phyloP scores from a whole-genome alignment of 35 echinoderm and acorn worm genomes.

The Acanthaster planci region DNA sequence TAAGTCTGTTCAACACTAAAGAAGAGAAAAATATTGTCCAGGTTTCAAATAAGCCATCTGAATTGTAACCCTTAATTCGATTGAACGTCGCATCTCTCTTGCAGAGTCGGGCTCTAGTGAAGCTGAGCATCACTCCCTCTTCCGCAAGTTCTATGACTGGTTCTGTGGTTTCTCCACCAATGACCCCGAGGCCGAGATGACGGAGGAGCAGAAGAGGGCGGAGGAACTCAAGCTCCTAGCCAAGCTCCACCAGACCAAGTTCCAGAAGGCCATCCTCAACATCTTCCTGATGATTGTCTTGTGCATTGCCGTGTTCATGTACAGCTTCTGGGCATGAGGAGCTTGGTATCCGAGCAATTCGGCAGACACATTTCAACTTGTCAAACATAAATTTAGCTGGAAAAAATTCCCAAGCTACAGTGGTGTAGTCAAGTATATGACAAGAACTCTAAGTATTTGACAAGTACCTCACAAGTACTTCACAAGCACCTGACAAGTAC shows the following conservation, averaged over 20 bases:
- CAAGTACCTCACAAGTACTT: too few species aligned
- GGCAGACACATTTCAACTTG: too few species aligned
- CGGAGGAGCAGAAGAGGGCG: neutral
- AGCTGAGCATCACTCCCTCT: neutral
- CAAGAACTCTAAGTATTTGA: too few species aligned
- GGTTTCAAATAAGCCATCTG: neutral
- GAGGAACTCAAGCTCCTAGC: constrained; percentile 51
- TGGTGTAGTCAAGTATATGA: too few species aligned
- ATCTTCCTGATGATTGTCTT: constrained; percentile 58
- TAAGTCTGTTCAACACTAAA: neutral
- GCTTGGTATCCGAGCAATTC: too few species aligned
- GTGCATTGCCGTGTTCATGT: constrained; percentile 61
- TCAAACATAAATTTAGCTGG: too few species aligned
- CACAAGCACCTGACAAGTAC: too few species aligned
- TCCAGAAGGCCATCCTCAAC: constrained; percentile 72
- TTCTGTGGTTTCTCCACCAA: constrained; percentile 85
- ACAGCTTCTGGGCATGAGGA: constrained; percentile 69
- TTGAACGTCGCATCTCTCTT: neutral
- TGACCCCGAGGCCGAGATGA: constrained; percentile 30
- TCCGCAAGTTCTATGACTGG: constrained; percentile 65
- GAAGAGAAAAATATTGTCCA: neutral
- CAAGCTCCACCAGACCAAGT: constrained; percentile 63
- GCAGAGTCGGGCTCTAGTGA: constrained; percentile 28
- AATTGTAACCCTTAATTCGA: neutral
- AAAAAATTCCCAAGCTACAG: too few species aligned